Evolutionary conservation across 2,888 invertebrate genomes (phyloP), one percentile per base, ranked within the genome.

Genomic region (Gastracanthus pulcherrimus): DNA sequence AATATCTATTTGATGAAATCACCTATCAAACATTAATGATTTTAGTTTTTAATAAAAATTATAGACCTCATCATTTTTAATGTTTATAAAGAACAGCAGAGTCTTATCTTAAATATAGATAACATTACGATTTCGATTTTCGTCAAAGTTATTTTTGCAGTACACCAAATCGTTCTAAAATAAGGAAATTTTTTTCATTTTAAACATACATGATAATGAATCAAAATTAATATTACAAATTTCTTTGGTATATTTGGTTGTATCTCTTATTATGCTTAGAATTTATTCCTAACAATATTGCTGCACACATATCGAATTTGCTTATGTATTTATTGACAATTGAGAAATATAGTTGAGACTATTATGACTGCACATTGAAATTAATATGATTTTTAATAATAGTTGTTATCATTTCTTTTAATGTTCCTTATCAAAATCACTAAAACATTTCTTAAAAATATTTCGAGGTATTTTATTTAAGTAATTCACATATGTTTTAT

Each of bases 161-260:
- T 9, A 19, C 9, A 26, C 7, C 9, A 55, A 48, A 4, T 11
- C 11, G 16, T 23, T 34, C 36, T 36, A 16, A 45, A 67, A 45
- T 45, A 67, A 7, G 67, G 67, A 67, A 67, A 67, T 67, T 67
- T 67, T n/a, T 67, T 67, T 67, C 67, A 67, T 67, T 66, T 23
- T 41, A 41, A 41, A 41, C 26, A 16, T 0, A 13, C 19, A 55
- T n/a, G 7, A 7, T 2, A 3, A 55, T 19, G n/a, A 19, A 55
- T 7, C 55, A 19, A 19, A 19, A n/a, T 55, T 55, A 23, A 38
- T 6, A 6, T 38, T 41, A 13, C 41, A 7, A 41, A 41, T 13
- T n/a, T n/a, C n/a, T n/a, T n/a, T n/a, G n/a, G n/a, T n/a, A n/a
- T n/a, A n/a, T n/a, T n/a, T n/a, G n/a, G n/a, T n/a, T n/a, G n/a